Percentiles rank a stretch among this genome's conserved stretches.
Conservation (phyloP, 1,140 invertebrate genomes). For the Centruroides vittatus region DNA sequence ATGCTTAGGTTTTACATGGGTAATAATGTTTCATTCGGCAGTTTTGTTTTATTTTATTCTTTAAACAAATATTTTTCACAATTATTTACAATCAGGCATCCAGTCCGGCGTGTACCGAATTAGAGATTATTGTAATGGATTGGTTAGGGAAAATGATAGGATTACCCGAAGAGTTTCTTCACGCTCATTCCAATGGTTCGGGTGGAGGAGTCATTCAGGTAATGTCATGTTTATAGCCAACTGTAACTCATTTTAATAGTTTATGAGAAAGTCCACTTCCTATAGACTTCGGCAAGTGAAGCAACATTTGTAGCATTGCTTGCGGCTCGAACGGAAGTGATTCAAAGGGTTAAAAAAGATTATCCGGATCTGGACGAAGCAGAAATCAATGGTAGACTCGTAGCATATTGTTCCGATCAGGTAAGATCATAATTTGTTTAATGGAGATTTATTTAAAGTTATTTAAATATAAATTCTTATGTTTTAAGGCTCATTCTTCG, state of each 20-base stretch:
- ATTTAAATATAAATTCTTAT: background rate
- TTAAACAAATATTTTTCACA: too few species aligned
- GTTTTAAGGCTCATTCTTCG: constrained; percentile 72
- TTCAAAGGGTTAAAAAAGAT: constrained; percentile 48
- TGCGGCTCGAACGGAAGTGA: constrained; percentile 73
- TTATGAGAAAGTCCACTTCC: constrained; percentile 5
- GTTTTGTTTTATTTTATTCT: too few species aligned
- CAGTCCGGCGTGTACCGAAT: constrained; percentile 37
- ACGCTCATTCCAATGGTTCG: constrained; percentile 29
- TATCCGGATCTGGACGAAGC: constrained; percentile 62
- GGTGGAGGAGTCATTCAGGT: constrained; percentile 45
- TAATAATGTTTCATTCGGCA: constrained; percentile 13
- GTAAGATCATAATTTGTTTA: constrained; percentile 7
- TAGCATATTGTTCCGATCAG: constrained; percentile 86
- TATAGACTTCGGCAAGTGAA: constrained; percentile 75
- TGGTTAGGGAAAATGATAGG: constrained; percentile 42
- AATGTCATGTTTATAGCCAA: background rate
- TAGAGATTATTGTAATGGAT: constrained; percentile 38
- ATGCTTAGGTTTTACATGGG: constrained; percentile 38
- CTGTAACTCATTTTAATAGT: background rate
- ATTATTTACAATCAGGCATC: constrained; percentile 27
- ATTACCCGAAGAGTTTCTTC: constrained; percentile 38
- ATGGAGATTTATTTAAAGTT: background rate
- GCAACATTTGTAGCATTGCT: constrained; percentile 77
- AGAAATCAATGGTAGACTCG: constrained; percentile 77